A percentile compares a stretch with the other conserved stretches of the same genome.
Conservation (phyloP, 1,140 invertebrate species). For the Rhagoletis zephyria region DNA sequence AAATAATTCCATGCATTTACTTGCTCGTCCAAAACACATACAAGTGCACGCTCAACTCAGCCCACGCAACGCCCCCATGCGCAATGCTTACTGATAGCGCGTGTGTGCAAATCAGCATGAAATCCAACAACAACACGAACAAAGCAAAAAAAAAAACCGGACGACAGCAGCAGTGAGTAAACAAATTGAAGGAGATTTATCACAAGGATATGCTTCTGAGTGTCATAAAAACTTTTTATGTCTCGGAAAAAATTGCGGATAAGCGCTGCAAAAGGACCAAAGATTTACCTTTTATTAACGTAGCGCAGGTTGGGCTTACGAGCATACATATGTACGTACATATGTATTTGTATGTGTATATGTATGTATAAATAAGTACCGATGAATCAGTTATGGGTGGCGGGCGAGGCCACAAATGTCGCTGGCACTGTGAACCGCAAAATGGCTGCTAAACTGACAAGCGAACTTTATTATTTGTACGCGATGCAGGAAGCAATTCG, state of each 20-base stretch:
- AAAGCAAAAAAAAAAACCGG: slow-evolving; percentile 46
- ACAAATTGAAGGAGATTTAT: slow-evolving; percentile 73
- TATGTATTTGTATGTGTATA: too few relatives aligned
- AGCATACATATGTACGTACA: neutral
- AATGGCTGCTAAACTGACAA: slow-evolving; percentile 74
- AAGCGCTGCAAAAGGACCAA: slow-evolving; percentile 56
- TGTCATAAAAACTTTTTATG: slow-evolving; percentile 73
- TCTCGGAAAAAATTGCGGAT: slow-evolving; percentile 69
- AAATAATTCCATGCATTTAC: slow-evolving; percentile 37
- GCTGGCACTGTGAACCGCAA: slow-evolving; percentile 67
- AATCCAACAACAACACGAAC: slow-evolving; percentile 57
- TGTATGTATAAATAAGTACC: too few relatives aligned
- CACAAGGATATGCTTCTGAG: slow-evolving; percentile 63
- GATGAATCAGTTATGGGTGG: neutral
- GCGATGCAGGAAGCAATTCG: neutral
- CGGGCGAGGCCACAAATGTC: neutral
- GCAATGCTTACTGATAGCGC: neutral
- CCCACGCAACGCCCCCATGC: neutral
- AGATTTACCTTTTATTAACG: neutral
- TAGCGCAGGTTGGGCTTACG: neutral
- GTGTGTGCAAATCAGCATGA: neutral
- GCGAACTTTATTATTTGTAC: slow-evolving; percentile 71
- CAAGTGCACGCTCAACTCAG: neutral
- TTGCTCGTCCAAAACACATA: neutral
- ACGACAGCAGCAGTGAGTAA: slow-evolving; percentile 60